Evolutionary conservation across 2,888 invertebrate genomes (phyloP).

Genomic region (Tortrix viridana): DNA sequence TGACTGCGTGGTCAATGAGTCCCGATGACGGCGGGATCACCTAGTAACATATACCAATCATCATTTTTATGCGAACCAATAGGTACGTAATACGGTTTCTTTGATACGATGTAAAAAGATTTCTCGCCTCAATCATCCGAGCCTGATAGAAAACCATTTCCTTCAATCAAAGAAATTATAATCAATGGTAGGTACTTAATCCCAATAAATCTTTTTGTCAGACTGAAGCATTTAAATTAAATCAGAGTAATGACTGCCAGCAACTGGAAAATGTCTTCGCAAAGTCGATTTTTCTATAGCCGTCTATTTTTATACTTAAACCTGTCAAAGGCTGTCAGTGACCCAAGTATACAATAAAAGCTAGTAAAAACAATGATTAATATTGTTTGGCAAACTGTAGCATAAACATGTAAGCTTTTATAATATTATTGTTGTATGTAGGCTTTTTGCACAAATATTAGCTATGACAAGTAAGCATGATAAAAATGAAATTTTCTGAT

Average conservation of each 20-base stretch:
- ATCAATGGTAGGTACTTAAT: conserved; percentile 29
- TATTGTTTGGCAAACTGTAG: no score
- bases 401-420: no score
- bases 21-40: conserved; percentile 94
- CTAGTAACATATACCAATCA: conserved; percentile 65
- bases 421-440: no score
- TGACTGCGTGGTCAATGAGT: conserved; percentile 94
- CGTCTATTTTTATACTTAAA: conserved; percentile 49
- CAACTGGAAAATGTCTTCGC: conserved; percentile 44
- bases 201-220: conserved; percentile 39
- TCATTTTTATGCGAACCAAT: not conserved
- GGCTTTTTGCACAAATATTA: no score
- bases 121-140: not conserved
- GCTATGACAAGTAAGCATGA: no score
- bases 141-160: not conserved
- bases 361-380: not conserved
- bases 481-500: no score
- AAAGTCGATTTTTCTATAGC: conserved; percentile 43
- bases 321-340: conserved; percentile 50
- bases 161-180: conserved; percentile 18
- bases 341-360: conserved; percentile 40
- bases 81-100: not conserved
- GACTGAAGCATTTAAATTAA: conserved; percentile 49
- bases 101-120: not conserved
- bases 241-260: conserved; percentile 48